phyloP scores from a whole-genome alignment of 2,113 vertebrate genomes.

The Crotalus helleri region DNA sequence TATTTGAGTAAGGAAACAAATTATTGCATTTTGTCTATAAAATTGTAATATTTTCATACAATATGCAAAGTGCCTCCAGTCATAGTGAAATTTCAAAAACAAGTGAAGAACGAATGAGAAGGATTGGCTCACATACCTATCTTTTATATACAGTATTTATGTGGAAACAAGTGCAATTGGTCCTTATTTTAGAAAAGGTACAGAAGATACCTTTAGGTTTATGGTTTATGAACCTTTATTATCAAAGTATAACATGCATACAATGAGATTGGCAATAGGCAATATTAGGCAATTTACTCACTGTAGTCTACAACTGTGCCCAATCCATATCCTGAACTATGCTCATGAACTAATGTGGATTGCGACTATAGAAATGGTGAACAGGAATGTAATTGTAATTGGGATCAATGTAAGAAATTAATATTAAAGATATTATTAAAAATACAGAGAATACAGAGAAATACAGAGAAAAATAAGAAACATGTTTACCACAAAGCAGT shows the following conservation, averaged over 20 bases:
- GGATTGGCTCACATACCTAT: neutral
- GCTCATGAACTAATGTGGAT: neutral
- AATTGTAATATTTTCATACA: conserved; percentile 10
- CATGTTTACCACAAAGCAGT: conserved; percentile 32
- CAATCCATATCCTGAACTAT: neutral
- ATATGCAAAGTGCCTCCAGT: conserved; percentile 8
- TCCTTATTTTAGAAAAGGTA: neutral
- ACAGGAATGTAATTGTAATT: neutral
- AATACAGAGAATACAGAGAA: neutral
- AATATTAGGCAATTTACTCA: neutral
- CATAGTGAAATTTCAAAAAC: conserved; percentile 38
- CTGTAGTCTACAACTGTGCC: neutral
- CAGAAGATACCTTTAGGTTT: neutral
- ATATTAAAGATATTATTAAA: neutral
- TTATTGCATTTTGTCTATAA: neutral
- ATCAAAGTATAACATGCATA: too few relatives aligned
- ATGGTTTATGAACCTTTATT: too few relatives aligned
- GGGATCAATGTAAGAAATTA: conserved; percentile 31
- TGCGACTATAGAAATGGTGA: neutral
- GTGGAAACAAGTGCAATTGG: neutral
- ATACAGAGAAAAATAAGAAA: conserved; percentile 17
- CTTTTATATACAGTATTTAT: neutral
- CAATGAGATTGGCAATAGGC: too few relatives aligned
- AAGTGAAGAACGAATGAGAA: conserved; percentile 35
- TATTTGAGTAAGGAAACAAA: conserved; percentile 32